phyloP scores from a whole-genome alignment of 53 echinoderm and acorn worm genomes.

The Arbacia lixula region DNA sequence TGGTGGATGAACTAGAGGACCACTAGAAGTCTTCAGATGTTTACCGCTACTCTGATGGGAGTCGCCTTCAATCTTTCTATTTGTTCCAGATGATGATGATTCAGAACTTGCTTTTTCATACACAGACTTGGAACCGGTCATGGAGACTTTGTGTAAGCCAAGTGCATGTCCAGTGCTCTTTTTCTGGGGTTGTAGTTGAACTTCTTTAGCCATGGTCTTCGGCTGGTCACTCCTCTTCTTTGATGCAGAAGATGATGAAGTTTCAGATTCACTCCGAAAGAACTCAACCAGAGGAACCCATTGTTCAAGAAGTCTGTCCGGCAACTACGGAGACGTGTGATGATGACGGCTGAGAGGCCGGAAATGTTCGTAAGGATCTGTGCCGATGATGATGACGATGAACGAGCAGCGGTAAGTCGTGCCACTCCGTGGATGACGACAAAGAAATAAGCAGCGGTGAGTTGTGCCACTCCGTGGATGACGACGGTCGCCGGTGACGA shows the following conservation, averaged over 20 bases:
- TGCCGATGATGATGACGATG: no score
- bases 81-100: constrained; percentile 19
- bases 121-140: neutral
- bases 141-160: no score
- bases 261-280: constrained; percentile 9
- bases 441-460: no score
- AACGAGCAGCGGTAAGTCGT: no score
- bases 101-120: constrained; percentile 12
- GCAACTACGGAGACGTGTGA: no score
- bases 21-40: constrained; percentile 7
- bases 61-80: constrained; percentile 23
- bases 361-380: no score
- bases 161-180: constrained; percentile 11
- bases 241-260: constrained; percentile 20
- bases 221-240: constrained; percentile 9
- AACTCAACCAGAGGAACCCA: neutral
- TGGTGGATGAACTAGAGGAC: neutral
- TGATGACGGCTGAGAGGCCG: no score
- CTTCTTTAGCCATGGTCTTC: neutral
- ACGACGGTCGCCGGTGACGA: no score
- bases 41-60: constrained; percentile 13
- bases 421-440: no score
- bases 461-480: no score
- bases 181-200: constrained; percentile 16
- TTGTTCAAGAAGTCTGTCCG: constrained; percentile 51